Evolutionary conservation across 2,797 vertebrate species (phyloP).

Genomic region (Siniperca scherzeri): DNA sequence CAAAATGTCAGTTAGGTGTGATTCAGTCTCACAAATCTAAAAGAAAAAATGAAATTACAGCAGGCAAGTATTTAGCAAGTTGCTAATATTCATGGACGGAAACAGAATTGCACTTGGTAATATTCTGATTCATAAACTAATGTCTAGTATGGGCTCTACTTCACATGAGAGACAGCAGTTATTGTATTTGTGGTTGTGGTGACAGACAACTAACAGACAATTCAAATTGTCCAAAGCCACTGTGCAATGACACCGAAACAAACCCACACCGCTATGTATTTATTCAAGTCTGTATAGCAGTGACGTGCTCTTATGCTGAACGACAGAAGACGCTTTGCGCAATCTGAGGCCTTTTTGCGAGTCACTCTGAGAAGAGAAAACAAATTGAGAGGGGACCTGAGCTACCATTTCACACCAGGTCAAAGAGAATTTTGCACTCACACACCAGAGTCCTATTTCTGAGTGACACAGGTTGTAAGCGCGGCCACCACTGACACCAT

Average conservation of each 20-base stretch:
- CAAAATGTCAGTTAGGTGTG: not conserved
- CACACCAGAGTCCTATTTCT: constrained; percentile 25
- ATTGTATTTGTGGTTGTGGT: constrained; percentile 13
- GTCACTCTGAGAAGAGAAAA: not conserved
- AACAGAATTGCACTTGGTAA: not conserved
- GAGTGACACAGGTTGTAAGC: constrained; percentile 30
- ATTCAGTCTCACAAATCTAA: constrained; percentile 11
- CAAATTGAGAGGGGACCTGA: not conserved
- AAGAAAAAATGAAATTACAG: not conserved
- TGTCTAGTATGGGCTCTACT: not conserved
- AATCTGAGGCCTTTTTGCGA: not conserved
- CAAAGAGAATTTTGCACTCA: constrained; percentile 11
- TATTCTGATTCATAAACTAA: not conserved
- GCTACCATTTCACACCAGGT: not conserved
- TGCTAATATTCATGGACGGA: not conserved
- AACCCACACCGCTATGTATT: not conserved
- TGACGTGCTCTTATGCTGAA: not conserved
- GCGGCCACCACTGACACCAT: constrained; percentile 52
- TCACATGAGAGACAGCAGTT: constrained; percentile 4
- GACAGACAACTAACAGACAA: constrained; percentile 5
- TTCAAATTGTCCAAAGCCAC: not conserved
- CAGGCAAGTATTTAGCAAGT: constrained; percentile 1
- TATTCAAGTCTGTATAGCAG: not conserved
- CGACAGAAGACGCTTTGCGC: constrained; percentile 2
- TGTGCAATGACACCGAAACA: constrained; percentile 8